Conservation (phyloP, 2,113 vertebrate species). For the Scomber scombrus region DNA sequence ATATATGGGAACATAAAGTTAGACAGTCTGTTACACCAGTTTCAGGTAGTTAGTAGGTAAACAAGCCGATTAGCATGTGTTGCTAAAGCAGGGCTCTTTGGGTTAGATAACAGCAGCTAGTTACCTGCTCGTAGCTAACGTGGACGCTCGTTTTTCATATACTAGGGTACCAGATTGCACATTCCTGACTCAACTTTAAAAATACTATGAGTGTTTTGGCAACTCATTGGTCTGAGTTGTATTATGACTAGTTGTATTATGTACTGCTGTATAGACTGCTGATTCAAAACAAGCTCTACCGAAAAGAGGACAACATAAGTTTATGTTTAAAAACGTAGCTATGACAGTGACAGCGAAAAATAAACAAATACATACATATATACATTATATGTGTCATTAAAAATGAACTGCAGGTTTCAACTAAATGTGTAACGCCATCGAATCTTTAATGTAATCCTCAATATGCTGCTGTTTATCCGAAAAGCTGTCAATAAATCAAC, state of each 20-base stretch:
- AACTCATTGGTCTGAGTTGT: no score
- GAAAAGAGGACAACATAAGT: neutral
- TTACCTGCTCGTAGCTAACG: conserved; percentile 8
- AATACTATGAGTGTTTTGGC: neutral
- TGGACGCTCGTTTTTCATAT: conserved; percentile 16
- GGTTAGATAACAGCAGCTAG: conserved; percentile 46
- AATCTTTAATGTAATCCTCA: fast-evolving
- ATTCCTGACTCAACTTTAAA: neutral
- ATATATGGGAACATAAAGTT: neutral
- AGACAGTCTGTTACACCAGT: neutral
- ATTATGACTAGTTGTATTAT: no score
- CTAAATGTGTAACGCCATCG: neutral
- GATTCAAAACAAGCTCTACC: neutral
- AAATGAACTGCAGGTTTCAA: neutral
- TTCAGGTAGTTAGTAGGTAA: neutral
- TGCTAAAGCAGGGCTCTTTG: conserved; percentile 24
- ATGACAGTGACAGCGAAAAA: no score
- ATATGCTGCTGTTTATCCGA: neutral
- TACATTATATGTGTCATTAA: neutral
- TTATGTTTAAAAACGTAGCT: neutral
- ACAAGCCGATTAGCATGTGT: conserved; percentile 16
- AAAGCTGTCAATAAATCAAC: neutral
- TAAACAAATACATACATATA: neutral
- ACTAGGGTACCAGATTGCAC: neutral
- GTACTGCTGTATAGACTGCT: neutral